Evolutionary conservation across 2,113 vertebrate genomes (phyloP), one percentile per base, ranked within the genome.

Genomic region (Ammodytes dubius): DNA sequence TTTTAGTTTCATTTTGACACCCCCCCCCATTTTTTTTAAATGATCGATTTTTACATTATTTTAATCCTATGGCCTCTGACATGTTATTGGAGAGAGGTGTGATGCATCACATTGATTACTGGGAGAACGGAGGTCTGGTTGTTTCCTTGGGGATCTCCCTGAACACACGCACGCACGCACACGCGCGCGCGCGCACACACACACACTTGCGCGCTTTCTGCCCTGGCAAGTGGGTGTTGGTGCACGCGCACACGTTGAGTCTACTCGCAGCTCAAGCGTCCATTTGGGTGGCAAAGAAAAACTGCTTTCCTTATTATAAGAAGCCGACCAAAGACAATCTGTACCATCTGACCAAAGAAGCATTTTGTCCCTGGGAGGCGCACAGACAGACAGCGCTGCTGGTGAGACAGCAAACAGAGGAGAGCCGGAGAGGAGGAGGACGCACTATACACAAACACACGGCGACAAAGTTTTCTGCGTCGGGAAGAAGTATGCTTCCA

Each of bases 21-120:
- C 27, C 27, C 63, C 47, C 53, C 59, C 70, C 61, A 72, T 27
- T 27, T 27, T 77, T 89, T 91, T 81, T 77, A 87, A 80, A 84
- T 90, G 72, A 91, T 92, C 82, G 88, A 93, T 90, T 85, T 91
- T 69, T 75, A 81, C 87, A 86, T 92, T 81, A 91, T 92, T 92
- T 91, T 89, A 91, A 93, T 89, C 88, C 85, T 86, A 82, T 87
- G 74, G 74, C 71, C 78, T 75, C 78, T 75, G 85, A 54, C 63
- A 69, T 53, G 82, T 83, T 91, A 92, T 89, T 89, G 90, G 89
- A 83, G 68, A 87, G 65, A 72, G 79, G 83, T 75, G 85, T 89
- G 90, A 90, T 90, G 79, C 77, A 93, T 90, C 39, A 43, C 87
- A 91, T 93, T 90, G 90, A 93, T 93, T 88, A 84, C 56, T 10